Base-by-base conservation (phyloP, 1,140 invertebrate species). In the Neodiprion virginianus region DNA sequence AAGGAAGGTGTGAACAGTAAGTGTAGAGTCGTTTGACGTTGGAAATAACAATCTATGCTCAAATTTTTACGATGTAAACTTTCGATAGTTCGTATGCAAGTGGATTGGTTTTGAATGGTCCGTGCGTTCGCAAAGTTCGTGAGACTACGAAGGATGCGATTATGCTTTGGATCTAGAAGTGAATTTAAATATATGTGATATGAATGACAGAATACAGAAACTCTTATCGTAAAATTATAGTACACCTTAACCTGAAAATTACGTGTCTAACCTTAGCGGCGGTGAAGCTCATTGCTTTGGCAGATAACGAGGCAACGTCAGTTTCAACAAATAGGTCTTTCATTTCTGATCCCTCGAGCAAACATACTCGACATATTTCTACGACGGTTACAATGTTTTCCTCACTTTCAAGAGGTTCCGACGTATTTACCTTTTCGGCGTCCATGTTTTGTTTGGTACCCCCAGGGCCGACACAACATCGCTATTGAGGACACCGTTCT, bases 221-320 rank as follows among this genome's bases (percentile, higher is more conserved):
- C 28, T 40, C 28, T 40, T 40, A 40, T 40, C 28, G 28, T 40
- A 40, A 17, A 61, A 72, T 14, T 14, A 49, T 72, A 21, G 65
- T 73, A 48, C 3, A 72, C 50, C 11, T 61, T 85, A 85, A 85
- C 83, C 82, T 84, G 74, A 5, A 77, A 82, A 76, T 71, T 67
- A 74, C 68, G 73, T 78, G 69, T 81, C 86, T 88, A 87, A 88
- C 87, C 87, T 88, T 88, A 81, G 88, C 85, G 53, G 82, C 87
- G n/a, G 86, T 80, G 28, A 88, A 84, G 68, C 81, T 86, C 87
- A 88, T 88, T 8, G 82, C 85, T 73, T 88, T 88, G 0, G 81
- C 70, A 0, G 87, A 85, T 5, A 88, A 73, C 0, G 83, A 83
- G 0, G 79, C 74, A 70, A 82, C 78, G 14, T 81, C 80, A 67